Evolutionary conservation across 2,888 invertebrate species (phyloP), one percentile per base, ranked within the genome.

Genomic region (Dynastes hyllus): DNA sequence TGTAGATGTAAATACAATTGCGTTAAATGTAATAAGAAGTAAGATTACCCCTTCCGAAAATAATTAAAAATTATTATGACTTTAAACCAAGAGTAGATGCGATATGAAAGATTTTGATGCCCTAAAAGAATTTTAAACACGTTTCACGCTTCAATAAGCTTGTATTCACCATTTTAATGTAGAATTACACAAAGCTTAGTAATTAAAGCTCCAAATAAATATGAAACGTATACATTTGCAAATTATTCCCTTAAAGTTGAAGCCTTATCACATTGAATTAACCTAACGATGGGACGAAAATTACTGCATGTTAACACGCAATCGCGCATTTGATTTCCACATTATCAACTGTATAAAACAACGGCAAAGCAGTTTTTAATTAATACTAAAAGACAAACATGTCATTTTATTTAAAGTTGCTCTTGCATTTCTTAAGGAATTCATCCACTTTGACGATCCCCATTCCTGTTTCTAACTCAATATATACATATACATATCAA

Each of bases 221-320:
- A 22, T 69, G 40, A 69, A 69, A 69, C 45, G 6, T 50, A 22
- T 22, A 22, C 45, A 69, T 69, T 50, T 69, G 27, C 51, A 69
- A 1, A 69, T 50, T 50, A n/a, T 22, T 69, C 6, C 29, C 8
- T 69, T 69, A 27, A 69, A 69, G 22, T 69, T 29, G 8, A 27
- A 50, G 27, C 27, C 50, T 51, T 69, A 69, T 69, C 69, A 29
- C 27, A 50, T 8, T 29, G 8, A 69, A 50, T 69, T 69, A 67
- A 16, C 3, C 16, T 29, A 65, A 65, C n/a, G 37, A 32, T 65
- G 13, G 11, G 6, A 67, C 22, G 22, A 22, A 67, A 9, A 32
- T 32, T 13, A 69, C 13, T 50, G 9, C 29, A 22, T 69, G 69
- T 69, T 69, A 8, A 29, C 45, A 69, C 67, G 40, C 32, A n/a